phyloP scores from a whole-genome alignment of 2,888 invertebrate genomes.

The Cheilosia soror region DNA sequence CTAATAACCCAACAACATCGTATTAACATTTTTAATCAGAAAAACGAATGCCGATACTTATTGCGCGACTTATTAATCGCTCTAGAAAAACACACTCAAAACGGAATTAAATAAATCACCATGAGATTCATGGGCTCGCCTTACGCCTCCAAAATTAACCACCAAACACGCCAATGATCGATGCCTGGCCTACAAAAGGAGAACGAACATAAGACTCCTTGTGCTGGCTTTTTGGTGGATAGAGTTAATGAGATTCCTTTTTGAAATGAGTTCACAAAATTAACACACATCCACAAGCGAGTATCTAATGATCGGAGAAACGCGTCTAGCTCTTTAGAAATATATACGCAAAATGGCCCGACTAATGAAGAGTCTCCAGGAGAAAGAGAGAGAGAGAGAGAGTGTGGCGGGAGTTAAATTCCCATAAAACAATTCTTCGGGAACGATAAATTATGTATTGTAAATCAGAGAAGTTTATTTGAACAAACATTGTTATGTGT shows the following conservation, averaged over 20 bases:
- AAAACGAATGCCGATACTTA: constrained; percentile 26
- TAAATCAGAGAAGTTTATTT: constrained; percentile 72
- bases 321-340: constrained; percentile 30
- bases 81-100: constrained; percentile 67
- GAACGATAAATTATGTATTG: constrained; percentile 67
- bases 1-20: constrained; percentile 25
- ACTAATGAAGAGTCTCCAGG: constrained; percentile 8
- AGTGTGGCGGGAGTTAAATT: constrained; percentile 9
- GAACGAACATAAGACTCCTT: constrained; percentile 7
- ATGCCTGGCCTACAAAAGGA: constrained; percentile 48
- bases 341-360: constrained; percentile 61
- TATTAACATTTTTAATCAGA: constrained; percentile 75
- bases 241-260: constrained; percentile 73
- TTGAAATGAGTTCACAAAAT: constrained; percentile 27
- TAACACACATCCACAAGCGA: neutral
- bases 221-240: neutral
- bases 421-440: constrained; percentile 59
- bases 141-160: constrained; percentile 67
- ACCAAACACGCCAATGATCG: constrained; percentile 66
- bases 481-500: constrained; percentile 62
- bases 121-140: constrained; percentile 56
- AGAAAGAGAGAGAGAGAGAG: neutral
- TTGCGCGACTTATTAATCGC: constrained; percentile 59
- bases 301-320: constrained; percentile 49
- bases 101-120: constrained; percentile 64